Base-by-base conservation (phyloP, 1,140 invertebrate genomes). In the Drosophila pandora region DNA sequence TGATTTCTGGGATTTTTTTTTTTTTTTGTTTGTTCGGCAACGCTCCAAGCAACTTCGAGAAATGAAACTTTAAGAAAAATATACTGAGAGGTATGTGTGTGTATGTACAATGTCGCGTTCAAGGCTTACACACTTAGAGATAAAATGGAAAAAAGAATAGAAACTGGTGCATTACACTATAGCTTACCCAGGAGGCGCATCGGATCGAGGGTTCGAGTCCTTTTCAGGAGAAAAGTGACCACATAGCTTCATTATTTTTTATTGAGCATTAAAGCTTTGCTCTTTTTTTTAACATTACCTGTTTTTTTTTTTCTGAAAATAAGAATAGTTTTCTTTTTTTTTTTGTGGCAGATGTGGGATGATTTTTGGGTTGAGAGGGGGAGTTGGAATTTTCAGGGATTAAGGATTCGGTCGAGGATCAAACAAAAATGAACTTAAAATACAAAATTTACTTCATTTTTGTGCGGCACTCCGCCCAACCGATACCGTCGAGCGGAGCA, bases 401-500 rank as follows among this genome's bases (percentile, higher is more conserved):
- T 25, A 12, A 23, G 8, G 3, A 28, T 39, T 21, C 8, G 25
- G 13, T 6, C n/a, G 12, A 5, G 41, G 25, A 23, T 21, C 30
- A 8, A 87, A 79, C 62, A 64, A 73, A 84, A 81, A 79, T 71
- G 58, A 89, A 81, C 65, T 80, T 71, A 90, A 79, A 89, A 87
- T 77, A 78, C 52, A 52, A 81, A 85, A 89, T 89, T 79, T 67
- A 88, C 61, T 74, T 87, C 67, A 87, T 82, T 90, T 79, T 77
- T 45, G 65, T 39, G 32, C 60, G 37, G 37, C 67, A 81, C 88
- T 90, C 78, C 77, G 82, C 81, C 58, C 82, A 88, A 87, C 90
- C 90, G 90, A 91, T 91, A 91, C 90, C 85, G 90, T 84, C 56
- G 64, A 74, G 79, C 90, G 83, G 87, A 90, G 90, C 61, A 91